Evolutionary conservation across 2,888 invertebrate genomes (phyloP).

Genomic region (Bruchidius siliquastri): DNA sequence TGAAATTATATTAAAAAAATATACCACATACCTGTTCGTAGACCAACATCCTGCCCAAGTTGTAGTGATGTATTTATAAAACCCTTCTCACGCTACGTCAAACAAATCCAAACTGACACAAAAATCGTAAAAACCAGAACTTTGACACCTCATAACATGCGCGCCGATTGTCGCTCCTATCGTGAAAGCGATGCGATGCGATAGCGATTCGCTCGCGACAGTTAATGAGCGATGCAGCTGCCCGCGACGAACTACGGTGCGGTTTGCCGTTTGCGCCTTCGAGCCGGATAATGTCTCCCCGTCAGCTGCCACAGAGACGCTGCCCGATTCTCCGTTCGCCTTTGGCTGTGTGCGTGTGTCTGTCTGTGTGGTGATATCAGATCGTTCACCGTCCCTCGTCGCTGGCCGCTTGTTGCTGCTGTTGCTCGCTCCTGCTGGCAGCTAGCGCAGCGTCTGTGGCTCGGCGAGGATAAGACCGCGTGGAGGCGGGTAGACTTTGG

Average conservation of each 20-base stretch:
- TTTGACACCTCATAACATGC: neutral
- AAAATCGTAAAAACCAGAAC: neutral
- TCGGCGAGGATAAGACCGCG: neutral
- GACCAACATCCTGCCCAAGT: neutral
- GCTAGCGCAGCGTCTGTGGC: too few species aligned
- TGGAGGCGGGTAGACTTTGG: neutral
- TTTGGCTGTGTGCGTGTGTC: neutral
- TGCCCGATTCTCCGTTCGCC: neutral
- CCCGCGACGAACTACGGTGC: too few species aligned
- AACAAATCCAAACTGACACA: neutral
- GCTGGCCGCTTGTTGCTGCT: neutral
- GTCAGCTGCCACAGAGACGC: neutral
- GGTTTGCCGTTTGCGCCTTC: neutral
- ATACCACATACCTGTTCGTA: neutral
- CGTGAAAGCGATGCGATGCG: neutral
- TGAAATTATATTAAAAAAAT: too few species aligned
- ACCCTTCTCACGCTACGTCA: neutral
- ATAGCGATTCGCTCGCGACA: neutral
- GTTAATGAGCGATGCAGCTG: neutral
- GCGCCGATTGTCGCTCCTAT: neutral
- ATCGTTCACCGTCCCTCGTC: neutral
- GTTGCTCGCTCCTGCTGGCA: neutral
- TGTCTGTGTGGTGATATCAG: neutral
- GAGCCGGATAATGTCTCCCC: neutral
- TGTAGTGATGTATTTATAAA: neutral